Percentiles rank a stretch among this genome's conserved stretches.
These are phyloP conservation scores for Momotus momota DNA, from an alignment of 2,797 vertebrate species.

Conservation along the genomic window DNA sequence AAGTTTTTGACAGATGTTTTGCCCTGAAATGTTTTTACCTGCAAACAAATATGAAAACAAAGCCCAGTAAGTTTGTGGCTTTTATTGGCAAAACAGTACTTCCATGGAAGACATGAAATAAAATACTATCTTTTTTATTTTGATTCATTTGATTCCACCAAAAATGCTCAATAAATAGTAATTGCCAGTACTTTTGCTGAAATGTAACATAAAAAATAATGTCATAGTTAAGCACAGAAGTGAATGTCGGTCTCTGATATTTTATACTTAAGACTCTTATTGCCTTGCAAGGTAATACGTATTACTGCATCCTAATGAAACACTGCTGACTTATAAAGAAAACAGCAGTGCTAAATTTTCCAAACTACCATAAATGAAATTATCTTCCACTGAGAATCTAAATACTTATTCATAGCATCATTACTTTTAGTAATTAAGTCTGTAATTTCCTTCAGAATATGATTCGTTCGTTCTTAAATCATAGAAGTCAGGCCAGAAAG, in stretches of 20 bases:
- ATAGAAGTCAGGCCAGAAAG: background rate
- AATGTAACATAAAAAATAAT: background rate
- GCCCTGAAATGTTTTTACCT: background rate
- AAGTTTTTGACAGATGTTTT: background rate
- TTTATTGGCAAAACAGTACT: background rate
- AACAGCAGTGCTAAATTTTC: conserved; percentile 30
- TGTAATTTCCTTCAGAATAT: conserved; percentile 62
- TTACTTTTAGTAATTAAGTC: conserved; percentile 68
- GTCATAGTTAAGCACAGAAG: background rate
- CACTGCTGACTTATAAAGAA: background rate
- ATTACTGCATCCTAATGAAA: conserved; percentile 1
- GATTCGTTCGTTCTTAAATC: conserved; percentile 52
- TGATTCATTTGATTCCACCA: background rate
- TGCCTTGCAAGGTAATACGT: background rate
- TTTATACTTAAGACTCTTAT: background rate
- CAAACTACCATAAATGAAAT: conserved; percentile 53
- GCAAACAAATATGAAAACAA: background rate
- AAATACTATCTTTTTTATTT: background rate
- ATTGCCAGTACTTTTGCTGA: background rate
- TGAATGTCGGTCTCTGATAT: background rate
- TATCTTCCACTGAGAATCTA: conserved; percentile 44
- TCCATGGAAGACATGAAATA: background rate
- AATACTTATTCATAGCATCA: conserved; percentile 42
- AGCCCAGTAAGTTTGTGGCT: background rate
- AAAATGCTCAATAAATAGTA: background rate